Evolutionary conservation across 2,113 vertebrate genomes (phyloP).

Genomic region (Corynorhinus townsendii): DNA sequence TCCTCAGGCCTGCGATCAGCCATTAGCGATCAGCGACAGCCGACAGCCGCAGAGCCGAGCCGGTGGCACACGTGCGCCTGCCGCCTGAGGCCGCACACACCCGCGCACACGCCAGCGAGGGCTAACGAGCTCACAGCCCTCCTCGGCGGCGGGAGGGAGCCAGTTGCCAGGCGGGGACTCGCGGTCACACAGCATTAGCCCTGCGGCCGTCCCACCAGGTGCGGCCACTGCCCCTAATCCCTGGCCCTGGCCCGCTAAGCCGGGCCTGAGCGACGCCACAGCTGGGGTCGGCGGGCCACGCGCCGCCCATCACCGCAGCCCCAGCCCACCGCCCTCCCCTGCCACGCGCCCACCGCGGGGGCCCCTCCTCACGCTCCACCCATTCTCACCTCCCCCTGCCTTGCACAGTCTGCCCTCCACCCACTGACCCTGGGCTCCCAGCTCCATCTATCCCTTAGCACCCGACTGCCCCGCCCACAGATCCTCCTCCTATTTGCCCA

Average conservation of each 20-base stretch:
- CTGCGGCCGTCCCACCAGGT: slow-evolving; percentile 83
- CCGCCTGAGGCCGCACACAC: slow-evolving; percentile 8
- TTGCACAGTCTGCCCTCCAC: background rate
- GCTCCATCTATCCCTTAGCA: background rate
- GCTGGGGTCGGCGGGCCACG: slow-evolving; percentile 67
- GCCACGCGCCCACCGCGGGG: background rate
- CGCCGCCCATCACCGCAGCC: slow-evolving; percentile 71
- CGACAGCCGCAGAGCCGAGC: no score
- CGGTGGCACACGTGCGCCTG: background rate
- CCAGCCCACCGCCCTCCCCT: background rate
- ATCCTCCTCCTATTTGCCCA: background rate
- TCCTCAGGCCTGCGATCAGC: background rate
- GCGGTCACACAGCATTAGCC: slow-evolving; percentile 78
- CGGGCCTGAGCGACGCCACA: slow-evolving; percentile 77
- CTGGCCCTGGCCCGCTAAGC: slow-evolving; percentile 77
- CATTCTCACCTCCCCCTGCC: background rate
- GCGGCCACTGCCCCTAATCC: slow-evolving; percentile 85
- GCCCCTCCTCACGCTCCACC: background rate
- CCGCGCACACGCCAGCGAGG: slow-evolving; percentile 56
- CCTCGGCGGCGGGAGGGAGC: slow-evolving; percentile 78
- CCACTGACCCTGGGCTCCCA: background rate
- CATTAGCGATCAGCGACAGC: slow-evolving; percentile 3
- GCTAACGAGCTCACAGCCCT: slow-evolving; percentile 78
- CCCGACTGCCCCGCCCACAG: background rate
- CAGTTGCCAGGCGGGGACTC: slow-evolving; percentile 78